phyloP scores from a whole-genome alignment of 2,888 invertebrate species.

The Clusia tigrina region DNA sequence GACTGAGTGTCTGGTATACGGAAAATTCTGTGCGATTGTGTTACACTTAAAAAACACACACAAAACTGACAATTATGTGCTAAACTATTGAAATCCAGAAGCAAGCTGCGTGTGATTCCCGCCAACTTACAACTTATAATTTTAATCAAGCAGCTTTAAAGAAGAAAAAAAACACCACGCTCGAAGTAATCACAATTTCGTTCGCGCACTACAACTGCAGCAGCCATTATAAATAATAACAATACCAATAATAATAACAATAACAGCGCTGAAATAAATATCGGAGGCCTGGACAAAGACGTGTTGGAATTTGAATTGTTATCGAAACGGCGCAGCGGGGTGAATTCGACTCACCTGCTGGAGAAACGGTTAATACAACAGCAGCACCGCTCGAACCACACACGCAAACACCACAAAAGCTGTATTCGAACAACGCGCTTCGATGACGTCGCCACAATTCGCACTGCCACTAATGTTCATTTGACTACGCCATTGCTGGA shows the following conservation, averaged over 20 bases:
- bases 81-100: not conserved
- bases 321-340: not conserved
- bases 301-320: constrained; percentile 49
- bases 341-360: not conserved
- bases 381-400: constrained; percentile 14
- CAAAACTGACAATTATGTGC: not conserved
- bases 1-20: too few relatives aligned
- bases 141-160: constrained; percentile 11
- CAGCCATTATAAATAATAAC: constrained; percentile 24
- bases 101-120: not conserved
- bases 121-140: not conserved
- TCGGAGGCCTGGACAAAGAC: constrained; percentile 38
- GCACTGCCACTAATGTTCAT: not conserved
- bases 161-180: constrained; percentile 24
- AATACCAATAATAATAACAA: constrained; percentile 18
- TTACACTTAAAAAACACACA: too few relatives aligned
- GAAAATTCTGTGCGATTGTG: too few relatives aligned
- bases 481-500: not conserved
- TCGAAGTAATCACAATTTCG: not conserved
- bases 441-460: constrained; percentile 26
- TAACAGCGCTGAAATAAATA: constrained; percentile 28
- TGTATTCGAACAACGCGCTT: constrained; percentile 18
- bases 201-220: constrained; percentile 21
- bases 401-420: constrained; percentile 7
- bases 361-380: not conserved